Evolutionary conservation across 2,113 vertebrate genomes (phyloP), one percentile per base, ranked within the genome.

Genomic region (Protomyctophum bolini): DNA sequence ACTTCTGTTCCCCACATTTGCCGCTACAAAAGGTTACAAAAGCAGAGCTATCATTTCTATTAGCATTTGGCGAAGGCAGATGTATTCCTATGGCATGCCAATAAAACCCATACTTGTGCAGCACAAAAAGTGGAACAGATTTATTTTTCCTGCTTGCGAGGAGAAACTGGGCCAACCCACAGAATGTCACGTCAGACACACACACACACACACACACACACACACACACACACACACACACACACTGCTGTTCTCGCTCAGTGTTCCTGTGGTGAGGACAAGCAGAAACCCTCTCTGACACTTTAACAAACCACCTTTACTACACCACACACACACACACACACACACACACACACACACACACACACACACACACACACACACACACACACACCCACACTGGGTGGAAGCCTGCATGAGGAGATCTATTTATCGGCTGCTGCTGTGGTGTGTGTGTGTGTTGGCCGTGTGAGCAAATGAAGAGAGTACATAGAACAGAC

Each of bases 221-320:
- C 55, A 12, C 10, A 8, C 46, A 15, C 7, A 11, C 45, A 15
- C 45, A 2, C 59, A 15, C 59, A 14, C 45, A 41, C 33, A 65
- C 58, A 62, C 54, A 49, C 10, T 6, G 57, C 9, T 10, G 33
- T 33, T 70, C 61, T 63, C 41, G 29, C 21, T 12, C 74, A 3
- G 72, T 70, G 77, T 68, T 77, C 73, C 10, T 41, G 70, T 12
- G 48, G 57, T 6, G 54, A 66, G 60, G 72, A 74, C 72, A 55
- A 45, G 46, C 69, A 67, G 59, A 79, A 61, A 64, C 55, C 29
- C 41, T 78, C 68, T 58, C 59, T 72, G 86, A 86, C 71, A 75
- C 84, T 77, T 83, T 83, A 81, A 86, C 82, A 81, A 79, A 74
- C 67, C 66, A 11, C 64, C 75, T 70, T 81, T 62, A 69, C 68